phyloP scores from a whole-genome alignment of 2,797 vertebrate species.

The Bufotes viridis region DNA sequence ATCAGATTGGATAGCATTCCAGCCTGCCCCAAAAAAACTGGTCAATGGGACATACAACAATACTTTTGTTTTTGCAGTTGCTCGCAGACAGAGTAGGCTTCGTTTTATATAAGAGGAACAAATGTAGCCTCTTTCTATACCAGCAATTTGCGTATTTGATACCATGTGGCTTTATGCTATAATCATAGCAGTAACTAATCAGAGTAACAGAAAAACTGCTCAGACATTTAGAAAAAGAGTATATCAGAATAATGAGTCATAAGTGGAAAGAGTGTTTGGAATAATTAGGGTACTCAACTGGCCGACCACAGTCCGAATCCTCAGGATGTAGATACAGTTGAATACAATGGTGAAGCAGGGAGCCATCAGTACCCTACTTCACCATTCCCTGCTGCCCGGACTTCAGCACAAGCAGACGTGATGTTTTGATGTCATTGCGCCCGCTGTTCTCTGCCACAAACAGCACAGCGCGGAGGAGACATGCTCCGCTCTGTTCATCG shows the following conservation, averaged over 20 bases:
- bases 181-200: neutral
- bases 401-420: too few species aligned
- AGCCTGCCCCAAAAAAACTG: constrained; percentile 3
- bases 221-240: neutral
- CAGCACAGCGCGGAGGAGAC: too few species aligned
- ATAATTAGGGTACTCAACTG: neutral
- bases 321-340: neutral
- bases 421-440: too few species aligned
- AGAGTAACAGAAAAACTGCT: neutral
- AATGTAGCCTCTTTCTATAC: neutral
- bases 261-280: neutral
- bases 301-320: neutral
- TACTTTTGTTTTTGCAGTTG: constrained; percentile 24
- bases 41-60: constrained; percentile 26
- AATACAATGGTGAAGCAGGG: too few species aligned
- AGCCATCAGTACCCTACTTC: too few species aligned
- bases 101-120: constrained; percentile 17
- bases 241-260: neutral
- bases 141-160: neutral
- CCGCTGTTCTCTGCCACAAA: too few species aligned
- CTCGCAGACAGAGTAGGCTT: constrained; percentile 33
- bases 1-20: constrained; percentile 36
- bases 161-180: neutral
- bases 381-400: too few species aligned
- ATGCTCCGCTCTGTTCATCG: too few species aligned